These are phyloP conservation scores for Amphibalanus amphitrite DNA, from an alignment of 1,140 invertebrate genomes.

Conservation along the genomic window DNA sequence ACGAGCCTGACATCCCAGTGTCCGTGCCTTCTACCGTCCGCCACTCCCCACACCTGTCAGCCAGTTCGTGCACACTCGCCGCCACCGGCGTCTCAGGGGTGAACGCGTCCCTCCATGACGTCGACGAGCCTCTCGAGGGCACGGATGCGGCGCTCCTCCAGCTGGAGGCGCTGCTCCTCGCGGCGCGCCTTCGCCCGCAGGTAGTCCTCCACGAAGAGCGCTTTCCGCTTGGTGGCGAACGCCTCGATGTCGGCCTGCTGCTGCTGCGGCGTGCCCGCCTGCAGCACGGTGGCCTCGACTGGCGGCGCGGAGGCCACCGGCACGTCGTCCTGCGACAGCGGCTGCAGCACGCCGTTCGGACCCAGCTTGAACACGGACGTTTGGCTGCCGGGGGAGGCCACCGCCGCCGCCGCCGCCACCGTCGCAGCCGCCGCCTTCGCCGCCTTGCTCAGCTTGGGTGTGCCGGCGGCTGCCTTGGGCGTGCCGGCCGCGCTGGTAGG, in stretches of 20 bases:
- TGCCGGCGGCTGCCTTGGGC: background rate
- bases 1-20: too few relatives aligned
- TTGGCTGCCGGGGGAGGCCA: too few relatives aligned
- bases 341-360: background rate
- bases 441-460: too few relatives aligned
- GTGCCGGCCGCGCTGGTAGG: too few relatives aligned
- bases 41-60: too few relatives aligned
- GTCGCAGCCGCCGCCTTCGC: too few relatives aligned
- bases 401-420: too few relatives aligned
- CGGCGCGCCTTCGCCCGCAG: background rate
- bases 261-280: background rate
- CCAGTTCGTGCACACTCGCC: too few relatives aligned
- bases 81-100: background rate
- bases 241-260: background rate
- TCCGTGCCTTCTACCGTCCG: too few relatives aligned
- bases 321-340: too few relatives aligned
- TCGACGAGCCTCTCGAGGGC: background rate
- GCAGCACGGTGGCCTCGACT: background rate
- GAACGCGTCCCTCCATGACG: background rate
- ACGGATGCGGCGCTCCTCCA: background rate
- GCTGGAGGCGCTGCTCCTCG: background rate
- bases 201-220: background rate
- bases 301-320: too few relatives aligned
- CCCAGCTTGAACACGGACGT: background rate
- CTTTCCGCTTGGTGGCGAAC: background rate